Evolutionary conservation across 2,797 vertebrate genomes (phyloP).

Genomic region (Semaprochilodus insignis): DNA sequence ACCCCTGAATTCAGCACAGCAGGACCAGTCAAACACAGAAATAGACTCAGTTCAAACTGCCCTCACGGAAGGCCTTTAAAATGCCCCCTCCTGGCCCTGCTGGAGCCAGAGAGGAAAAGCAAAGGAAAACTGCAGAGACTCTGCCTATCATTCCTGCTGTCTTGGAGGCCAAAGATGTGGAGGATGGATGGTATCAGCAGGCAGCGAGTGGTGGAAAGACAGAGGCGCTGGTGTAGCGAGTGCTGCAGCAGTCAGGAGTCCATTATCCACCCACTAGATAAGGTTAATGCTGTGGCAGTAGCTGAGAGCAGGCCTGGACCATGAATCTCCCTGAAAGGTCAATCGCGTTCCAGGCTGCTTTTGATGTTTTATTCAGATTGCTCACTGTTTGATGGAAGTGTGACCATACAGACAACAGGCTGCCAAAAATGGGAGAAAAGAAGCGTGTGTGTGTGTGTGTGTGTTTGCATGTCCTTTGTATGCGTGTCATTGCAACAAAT

Average conservation of each 20-base stretch:
- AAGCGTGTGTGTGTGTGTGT: not conserved
- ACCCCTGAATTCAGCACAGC: not conserved
- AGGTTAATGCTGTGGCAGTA: slow-evolving; percentile 53
- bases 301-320: slow-evolving; percentile 41
- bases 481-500: not conserved
- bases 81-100: not conserved
- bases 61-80: not conserved
- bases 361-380: slow-evolving; percentile 68
- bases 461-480: not conserved
- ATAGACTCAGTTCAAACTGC: not conserved
- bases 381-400: slow-evolving; percentile 42
- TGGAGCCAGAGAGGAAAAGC: slow-evolving; percentile 3
- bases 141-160: slow-evolving; percentile 8
- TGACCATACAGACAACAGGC: not conserved
- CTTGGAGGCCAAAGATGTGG: not conserved
- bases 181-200: slow-evolving; percentile 28
- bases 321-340: slow-evolving; percentile 70
- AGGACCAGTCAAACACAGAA: not conserved
- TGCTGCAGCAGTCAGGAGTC: slow-evolving; percentile 45
- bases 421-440: not conserved
- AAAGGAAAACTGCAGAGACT: slow-evolving; percentile 15
- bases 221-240: slow-evolving; percentile 2
- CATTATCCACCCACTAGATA: slow-evolving; percentile 50
- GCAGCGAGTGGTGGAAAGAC: slow-evolving; percentile 17
- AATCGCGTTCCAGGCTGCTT: slow-evolving; percentile 70